Evolutionary conservation across 1,140 invertebrate genomes (phyloP).

Genomic region (Leptinotarsa defecta): DNA sequence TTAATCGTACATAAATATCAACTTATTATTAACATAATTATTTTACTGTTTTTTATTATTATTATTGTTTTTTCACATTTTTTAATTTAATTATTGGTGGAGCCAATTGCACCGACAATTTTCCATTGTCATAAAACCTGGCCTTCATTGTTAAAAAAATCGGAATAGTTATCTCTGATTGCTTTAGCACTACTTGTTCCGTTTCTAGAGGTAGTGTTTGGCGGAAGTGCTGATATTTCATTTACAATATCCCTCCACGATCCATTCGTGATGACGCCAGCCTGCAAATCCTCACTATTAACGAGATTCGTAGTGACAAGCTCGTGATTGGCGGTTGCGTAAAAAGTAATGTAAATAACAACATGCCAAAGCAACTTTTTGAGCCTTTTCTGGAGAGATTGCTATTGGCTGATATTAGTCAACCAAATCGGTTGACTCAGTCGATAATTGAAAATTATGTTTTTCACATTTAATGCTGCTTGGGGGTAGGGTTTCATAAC

Average conservation of each 20-base stretch:
- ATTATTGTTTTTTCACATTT: too few species aligned
- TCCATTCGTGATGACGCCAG: not conserved
- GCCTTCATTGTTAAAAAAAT: too few species aligned
- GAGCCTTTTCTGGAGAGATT: slow-evolving; percentile 46
- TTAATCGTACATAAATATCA: too few species aligned
- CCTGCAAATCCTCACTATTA: not conserved
- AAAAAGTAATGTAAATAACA: not conserved
- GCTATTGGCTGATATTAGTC: slow-evolving; percentile 18
- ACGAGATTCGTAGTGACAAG: not conserved
- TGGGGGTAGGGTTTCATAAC: too few species aligned
- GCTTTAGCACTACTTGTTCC: not conserved
- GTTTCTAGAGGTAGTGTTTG: not conserved
- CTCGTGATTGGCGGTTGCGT: not conserved
- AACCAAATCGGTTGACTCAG: slow-evolving; percentile 16
- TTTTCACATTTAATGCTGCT: too few species aligned
- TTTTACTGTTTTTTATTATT: too few species aligned
- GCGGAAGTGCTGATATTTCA: not conserved
- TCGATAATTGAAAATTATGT: too few species aligned
- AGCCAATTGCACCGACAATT: too few species aligned
- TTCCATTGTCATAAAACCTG: too few species aligned
- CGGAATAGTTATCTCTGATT: not conserved
- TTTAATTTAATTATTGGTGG: too few species aligned
- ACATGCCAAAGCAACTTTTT: not conserved
- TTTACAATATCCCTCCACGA: not conserved
- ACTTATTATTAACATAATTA: too few species aligned